Conservation (phyloP, 2,797 vertebrate genomes). For the Neopelma chrysocephalum region DNA sequence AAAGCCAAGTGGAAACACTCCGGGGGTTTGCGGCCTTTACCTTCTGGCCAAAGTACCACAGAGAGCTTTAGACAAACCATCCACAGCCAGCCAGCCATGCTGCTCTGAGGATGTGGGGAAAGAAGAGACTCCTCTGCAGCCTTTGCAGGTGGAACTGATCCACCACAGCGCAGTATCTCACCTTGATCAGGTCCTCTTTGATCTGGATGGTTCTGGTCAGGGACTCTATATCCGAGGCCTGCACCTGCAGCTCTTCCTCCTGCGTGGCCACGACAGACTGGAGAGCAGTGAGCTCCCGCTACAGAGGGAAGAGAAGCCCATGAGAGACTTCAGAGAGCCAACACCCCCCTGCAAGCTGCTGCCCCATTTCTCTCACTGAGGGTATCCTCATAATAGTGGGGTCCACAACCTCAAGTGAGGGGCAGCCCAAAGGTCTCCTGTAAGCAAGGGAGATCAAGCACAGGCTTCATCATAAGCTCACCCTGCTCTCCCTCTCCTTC, state of each 20-base stretch:
- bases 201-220: constrained; percentile 81
- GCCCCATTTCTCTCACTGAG: not conserved
- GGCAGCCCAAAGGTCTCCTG: not conserved
- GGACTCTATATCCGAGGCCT: constrained; percentile 78
- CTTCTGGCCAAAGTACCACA: not conserved
- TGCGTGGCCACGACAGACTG: constrained; percentile 77
- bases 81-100: not conserved
- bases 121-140: not conserved
- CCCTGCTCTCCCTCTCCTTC: constrained; percentile 86
- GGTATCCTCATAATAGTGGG: not conserved
- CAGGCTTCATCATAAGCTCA: constrained; percentile 59
- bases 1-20: not conserved
- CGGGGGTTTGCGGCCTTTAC: not conserved
- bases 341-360: not conserved
- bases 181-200: constrained; percentile 90
- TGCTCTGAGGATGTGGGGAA: not conserved
- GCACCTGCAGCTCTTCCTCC: constrained; percentile 80
- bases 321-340: not conserved
- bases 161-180: not conserved
- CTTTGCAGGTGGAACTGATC: not conserved
- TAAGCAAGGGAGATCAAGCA: not conserved
- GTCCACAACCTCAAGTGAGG: not conserved
- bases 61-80: not conserved
- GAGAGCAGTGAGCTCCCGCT: constrained; percentile 85
- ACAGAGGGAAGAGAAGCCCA: not conserved